Percentiles rank a stretch among this genome's conserved stretches.
Conservation (phyloP, 2,113 vertebrate genomes). For the Melanostigma gelatinosum region DNA sequence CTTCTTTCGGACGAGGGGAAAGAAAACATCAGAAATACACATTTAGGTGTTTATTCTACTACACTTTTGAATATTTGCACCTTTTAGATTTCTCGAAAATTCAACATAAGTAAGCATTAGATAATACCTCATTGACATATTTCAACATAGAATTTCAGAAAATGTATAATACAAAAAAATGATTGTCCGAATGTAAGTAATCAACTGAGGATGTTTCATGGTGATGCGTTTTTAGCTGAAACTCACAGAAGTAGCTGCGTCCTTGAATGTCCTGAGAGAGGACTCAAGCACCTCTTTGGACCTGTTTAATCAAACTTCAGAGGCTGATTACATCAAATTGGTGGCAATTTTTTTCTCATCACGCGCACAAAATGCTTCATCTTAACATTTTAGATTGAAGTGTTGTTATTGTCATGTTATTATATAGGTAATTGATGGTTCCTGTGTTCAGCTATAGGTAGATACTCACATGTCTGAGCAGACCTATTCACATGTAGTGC, state of each 20-base stretch:
- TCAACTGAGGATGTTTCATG: background rate
- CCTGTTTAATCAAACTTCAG: background rate
- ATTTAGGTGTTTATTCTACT: background rate
- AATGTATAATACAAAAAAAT: background rate
- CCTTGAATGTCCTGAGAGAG: background rate
- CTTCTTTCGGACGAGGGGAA: too few species aligned
- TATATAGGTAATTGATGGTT: background rate
- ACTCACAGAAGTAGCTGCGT: background rate
- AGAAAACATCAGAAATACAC: background rate
- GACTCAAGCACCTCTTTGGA: background rate
- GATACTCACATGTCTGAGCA: background rate
- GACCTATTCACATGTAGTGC: background rate
- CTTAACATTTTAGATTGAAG: background rate
- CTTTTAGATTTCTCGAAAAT: background rate
- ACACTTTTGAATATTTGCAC: background rate
- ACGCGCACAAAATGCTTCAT: background rate
- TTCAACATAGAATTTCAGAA: background rate
- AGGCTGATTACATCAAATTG: background rate
- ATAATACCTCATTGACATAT: background rate
- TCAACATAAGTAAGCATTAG: background rate
- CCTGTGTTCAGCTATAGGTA: background rate
- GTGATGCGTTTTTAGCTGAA: background rate
- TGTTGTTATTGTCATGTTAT: background rate
- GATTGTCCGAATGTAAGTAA: background rate
- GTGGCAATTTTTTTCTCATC: background rate